A percentile compares a stretch with the other conserved stretches of the same genome.
phyloP scores from a whole-genome alignment of 2,113 vertebrate genomes.

The Probosciger aterrimus region DNA sequence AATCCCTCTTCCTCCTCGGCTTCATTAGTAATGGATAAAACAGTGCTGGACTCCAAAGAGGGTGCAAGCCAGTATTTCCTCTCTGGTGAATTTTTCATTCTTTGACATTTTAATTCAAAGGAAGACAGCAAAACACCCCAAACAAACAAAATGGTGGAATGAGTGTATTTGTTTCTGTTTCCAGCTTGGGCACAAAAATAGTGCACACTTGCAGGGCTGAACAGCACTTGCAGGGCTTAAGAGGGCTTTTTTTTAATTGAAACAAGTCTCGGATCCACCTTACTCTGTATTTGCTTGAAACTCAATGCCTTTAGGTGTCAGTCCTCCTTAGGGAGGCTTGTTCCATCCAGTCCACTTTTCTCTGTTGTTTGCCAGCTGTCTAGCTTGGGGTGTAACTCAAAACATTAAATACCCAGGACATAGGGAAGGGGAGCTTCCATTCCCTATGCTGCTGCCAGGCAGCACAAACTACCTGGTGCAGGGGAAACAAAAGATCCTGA shows the following conservation, averaged over 20 bases:
- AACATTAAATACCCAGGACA: neutral
- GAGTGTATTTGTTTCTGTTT: neutral
- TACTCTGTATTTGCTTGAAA: neutral
- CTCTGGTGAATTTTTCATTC: neutral
- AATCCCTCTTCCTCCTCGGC: neutral
- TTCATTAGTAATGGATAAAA: constrained; percentile 10
- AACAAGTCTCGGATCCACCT: neutral
- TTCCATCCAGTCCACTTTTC: neutral
- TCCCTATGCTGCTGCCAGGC: neutral
- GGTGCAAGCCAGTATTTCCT: neutral
- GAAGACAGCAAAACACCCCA: neutral
- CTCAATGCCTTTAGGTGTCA: neutral
- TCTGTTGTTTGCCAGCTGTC: neutral
- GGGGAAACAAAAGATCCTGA: neutral
- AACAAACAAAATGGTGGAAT: neutral
- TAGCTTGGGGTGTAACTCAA: neutral
- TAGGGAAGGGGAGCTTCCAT: neutral
- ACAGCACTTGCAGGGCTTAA: neutral
- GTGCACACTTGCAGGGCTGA: neutral
- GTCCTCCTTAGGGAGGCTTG: neutral
- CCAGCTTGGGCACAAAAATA: neutral
- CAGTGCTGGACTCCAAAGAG: neutral
- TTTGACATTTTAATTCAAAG: neutral
- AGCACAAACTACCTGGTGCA: neutral
- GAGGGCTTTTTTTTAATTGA: neutral